Evolutionary conservation across 2,888 invertebrate species (phyloP), one percentile per base, ranked within the genome.

Genomic region (Allolobophora icterica): DNA sequence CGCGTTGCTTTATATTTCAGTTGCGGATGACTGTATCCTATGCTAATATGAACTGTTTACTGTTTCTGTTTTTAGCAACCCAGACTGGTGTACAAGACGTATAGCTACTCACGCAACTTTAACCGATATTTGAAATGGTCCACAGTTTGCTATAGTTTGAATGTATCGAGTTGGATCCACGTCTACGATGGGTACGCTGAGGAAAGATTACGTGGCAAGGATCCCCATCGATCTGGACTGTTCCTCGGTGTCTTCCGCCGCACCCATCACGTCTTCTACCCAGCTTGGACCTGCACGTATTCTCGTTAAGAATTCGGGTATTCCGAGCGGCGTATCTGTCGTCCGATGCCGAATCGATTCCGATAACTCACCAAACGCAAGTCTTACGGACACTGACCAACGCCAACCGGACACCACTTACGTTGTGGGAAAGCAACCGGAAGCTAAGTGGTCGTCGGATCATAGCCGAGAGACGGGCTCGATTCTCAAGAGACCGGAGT

Each of bases 191-290:
- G 87, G 87, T 34, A n/a, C 87, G 24, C 38, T 87, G 87, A 34
- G 34, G 38, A 87, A 33, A 87, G 87, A 87, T 24, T 87, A 87
- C 38, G 87, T 87, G 35, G 87, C 87, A 19, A 87, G 87, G 35
- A 87, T 87, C 87, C 87, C 87, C 21, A 87, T 87, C 35, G 87
- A 87, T 24, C 87, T 87, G 21, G 38, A 87, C 87, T 87, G 87
- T 34, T 87, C 87, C 24, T 38, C 87, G 35, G 35, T 87, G 19
- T 87, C 87, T 87, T 87, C 87, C 87, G 24, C 87, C 21, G 15
- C 15, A 34, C 87, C 34, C 35, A 38, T 38, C 87, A 24, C 35
- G 11, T 34, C 87, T 35, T 34, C 87, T n/a, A 35, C 87, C 34
- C 87, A 87, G 5, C 19, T 35, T 17, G 87, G 87, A 17, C 4